Evolutionary conservation across 2,113 vertebrate genomes (phyloP).

Genomic region (Microtus richardsoni): DNA sequence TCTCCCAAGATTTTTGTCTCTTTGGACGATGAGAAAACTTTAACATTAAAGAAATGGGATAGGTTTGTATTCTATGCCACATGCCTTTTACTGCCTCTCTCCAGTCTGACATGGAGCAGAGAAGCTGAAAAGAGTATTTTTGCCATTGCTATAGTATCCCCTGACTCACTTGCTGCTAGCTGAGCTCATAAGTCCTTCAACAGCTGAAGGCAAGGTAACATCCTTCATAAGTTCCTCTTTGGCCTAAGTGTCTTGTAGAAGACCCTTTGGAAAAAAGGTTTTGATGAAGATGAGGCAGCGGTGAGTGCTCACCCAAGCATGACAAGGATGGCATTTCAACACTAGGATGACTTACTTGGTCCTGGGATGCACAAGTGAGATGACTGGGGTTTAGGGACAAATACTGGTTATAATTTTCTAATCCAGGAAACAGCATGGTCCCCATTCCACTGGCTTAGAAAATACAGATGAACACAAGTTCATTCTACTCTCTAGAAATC

Average conservation of each 20-base stretch:
- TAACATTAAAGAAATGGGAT: neutral
- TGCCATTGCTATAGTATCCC: neutral
- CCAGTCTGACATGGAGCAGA: neutral
- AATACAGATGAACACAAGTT: neutral
- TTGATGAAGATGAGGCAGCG: conserved; percentile 1
- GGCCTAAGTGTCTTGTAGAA: neutral
- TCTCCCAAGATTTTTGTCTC: neutral
- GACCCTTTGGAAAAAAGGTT: neutral
- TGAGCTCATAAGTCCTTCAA: conserved; percentile 12
- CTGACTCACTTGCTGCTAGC: neutral
- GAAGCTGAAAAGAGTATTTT: conserved; percentile 17
- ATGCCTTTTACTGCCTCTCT: neutral
- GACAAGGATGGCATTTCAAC: conserved; percentile 28
- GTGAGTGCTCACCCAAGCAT: neutral
- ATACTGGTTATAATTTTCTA: neutral
- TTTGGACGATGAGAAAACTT: neutral
- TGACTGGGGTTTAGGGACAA: neutral
- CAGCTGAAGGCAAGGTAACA: neutral
- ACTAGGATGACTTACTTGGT: neutral
- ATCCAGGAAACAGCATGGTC: neutral
- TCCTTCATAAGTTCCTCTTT: neutral
- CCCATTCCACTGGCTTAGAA: neutral
- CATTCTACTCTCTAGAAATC: neutral
- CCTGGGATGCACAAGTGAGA: conserved; percentile 4
- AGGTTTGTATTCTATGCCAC: neutral